These are phyloP conservation scores for Lasiommata megera DNA, from an alignment of 2,888 invertebrate species.

Conservation along the genomic window DNA sequence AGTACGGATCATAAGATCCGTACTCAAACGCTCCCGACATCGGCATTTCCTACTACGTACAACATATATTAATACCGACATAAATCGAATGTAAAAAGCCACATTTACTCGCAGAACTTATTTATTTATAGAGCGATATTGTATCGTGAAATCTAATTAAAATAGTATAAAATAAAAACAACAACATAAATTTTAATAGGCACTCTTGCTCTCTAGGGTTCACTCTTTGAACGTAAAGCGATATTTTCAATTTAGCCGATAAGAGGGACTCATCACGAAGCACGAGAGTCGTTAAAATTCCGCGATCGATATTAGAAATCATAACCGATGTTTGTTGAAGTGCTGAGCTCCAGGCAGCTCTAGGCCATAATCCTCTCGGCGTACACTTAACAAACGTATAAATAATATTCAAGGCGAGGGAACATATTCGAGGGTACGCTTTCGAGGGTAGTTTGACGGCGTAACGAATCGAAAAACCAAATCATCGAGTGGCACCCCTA, in stretches of 20 bases:
- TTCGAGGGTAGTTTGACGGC: slow-evolving; percentile 80
- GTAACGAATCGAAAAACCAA: slow-evolving; percentile 82
- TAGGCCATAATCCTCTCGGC: slow-evolving; percentile 70
- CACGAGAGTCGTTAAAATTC: slow-evolving; percentile 43
- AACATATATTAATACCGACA: too few relatives aligned
- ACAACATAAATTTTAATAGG: slow-evolving; percentile 22
- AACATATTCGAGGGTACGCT: slow-evolving; percentile 76
- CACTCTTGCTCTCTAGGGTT: slow-evolving; percentile 23
- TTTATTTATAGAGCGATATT: neutral
- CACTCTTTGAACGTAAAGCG: slow-evolving; percentile 31
- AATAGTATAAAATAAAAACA: neutral
- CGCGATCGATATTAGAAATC: slow-evolving; percentile 67
- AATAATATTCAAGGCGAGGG: slow-evolving; percentile 81
- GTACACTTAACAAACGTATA: slow-evolving; percentile 81
- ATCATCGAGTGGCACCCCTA: slow-evolving; percentile 81
- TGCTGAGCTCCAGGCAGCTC: slow-evolving; percentile 75
- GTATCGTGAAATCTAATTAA: neutral
- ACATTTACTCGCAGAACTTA: too few relatives aligned
- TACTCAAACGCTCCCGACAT: too few relatives aligned
- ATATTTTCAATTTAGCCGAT: slow-evolving; percentile 30
- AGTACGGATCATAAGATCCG: too few relatives aligned
- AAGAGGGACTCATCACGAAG: slow-evolving; percentile 32
- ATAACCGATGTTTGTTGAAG: slow-evolving; percentile 77
- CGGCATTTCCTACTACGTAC: too few relatives aligned
- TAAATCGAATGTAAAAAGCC: too few relatives aligned